Base-by-base conservation (phyloP, 2,113 vertebrate species). In the Gymnarchus niloticus region DNA sequence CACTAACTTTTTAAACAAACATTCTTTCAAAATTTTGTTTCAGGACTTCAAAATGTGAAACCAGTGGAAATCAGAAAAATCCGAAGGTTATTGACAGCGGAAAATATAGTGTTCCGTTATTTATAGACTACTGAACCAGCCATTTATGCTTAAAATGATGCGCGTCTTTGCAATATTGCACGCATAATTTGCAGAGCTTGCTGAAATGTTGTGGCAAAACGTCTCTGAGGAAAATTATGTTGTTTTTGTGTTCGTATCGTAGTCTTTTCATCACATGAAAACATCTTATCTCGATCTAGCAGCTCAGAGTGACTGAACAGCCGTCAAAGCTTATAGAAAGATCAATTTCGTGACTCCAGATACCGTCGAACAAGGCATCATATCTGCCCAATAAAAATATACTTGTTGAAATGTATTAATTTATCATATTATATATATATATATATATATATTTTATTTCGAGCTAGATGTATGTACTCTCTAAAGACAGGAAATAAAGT, bases 61-160 rank as follows among this genome's bases (percentile, higher is more conserved):
- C 77, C 83, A 0, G 10, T 69, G 84, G 87, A 88, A 7, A 57
- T 89, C n/a, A 88, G 86, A 85, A 87, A 90, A 87, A 85, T 85
- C 12, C 59, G 85, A 73, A 87, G 78, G 48, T 85, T 91, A 9
- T n/a, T 90, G 83, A 90, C 87, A 56, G 87, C 90, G 49, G 92
- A 92, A 84, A 92, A 91, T 77, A 59, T 92, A 44, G 85, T 92
- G 1, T 73, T 92, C 81, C 90, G 84, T 23, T 91, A 85, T 86
- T 83, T 91, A 28, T 85, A 90, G 83, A 73, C 81, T 89, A 28
- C 19, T 14, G 2, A 52, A 10, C 5, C 8, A 23, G 14, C 73
- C 12, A 59, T 59, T 46, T 83, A 52, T 83, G 33, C 23, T 23
- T 37, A 83, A 59, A 33, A 33, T 51, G 28, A 82, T 82, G 48